These are phyloP conservation scores for Notechis scutatus DNA, from an alignment of 2,113 vertebrate species.

Conservation along the genomic window DNA sequence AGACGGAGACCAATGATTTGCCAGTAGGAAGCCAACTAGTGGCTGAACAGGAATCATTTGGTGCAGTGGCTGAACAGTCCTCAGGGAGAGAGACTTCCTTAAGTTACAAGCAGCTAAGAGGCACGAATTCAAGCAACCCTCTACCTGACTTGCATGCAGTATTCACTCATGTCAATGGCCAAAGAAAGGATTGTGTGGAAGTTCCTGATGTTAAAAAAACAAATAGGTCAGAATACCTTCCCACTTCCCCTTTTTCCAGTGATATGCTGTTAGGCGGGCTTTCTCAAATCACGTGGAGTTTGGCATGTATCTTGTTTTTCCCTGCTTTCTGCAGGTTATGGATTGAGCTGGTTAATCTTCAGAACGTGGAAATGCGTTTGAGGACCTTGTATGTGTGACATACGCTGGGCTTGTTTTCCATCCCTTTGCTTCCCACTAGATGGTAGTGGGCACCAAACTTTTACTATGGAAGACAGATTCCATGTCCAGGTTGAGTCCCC, in stretches of 20 bases:
- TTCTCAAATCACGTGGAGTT: not conserved
- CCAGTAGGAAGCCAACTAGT: slow-evolving; percentile 24
- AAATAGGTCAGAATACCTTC: not conserved
- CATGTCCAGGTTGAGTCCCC: not conserved
- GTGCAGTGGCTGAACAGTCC: not conserved
- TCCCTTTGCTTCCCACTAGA: slow-evolving; percentile 54
- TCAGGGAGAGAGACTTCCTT: not conserved
- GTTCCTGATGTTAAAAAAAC: not conserved
- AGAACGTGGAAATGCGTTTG: not conserved
- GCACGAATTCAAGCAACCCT: not conserved
- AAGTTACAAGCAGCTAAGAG: not conserved
- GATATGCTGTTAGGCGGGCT: not conserved
- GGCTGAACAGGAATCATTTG: slow-evolving; percentile 22
- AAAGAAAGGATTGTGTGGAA: not conserved
- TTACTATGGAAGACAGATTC: not conserved
- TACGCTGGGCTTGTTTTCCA: not conserved
- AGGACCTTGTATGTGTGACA: not conserved
- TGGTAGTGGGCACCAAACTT: slow-evolving; percentile 59
- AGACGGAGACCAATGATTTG: slow-evolving; percentile 3
- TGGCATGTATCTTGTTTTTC: fast-evolving
- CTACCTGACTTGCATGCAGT: fast-evolving
- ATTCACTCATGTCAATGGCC: not conserved
- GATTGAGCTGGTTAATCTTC: not conserved
- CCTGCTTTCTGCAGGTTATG: not conserved
- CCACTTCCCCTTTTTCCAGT: not conserved